These are phyloP conservation scores for Vanessa tameamea DNA, from an alignment of 1,140 invertebrate species.

Conservation along the genomic window DNA sequence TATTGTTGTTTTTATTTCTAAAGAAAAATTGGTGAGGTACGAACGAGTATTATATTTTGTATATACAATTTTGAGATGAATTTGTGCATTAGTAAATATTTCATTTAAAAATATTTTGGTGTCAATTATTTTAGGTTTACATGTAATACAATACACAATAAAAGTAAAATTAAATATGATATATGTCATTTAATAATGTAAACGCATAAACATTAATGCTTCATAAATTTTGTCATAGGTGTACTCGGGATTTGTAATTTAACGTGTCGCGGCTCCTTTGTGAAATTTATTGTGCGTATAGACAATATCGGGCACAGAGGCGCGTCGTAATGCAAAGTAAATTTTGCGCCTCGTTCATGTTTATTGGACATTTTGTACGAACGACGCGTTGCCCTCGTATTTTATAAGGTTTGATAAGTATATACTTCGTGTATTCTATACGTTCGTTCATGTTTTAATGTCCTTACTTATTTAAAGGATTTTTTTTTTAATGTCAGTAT, in stretches of 20 bases:
- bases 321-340: slow-evolving; percentile 28
- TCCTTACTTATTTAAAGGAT: not conserved
- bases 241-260: slow-evolving; percentile 17
- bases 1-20: no score
- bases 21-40: not conserved
- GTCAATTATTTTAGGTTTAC: no score
- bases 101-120: no score
- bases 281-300: slow-evolving; percentile 37
- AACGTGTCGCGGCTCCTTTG: slow-evolving; percentile 19
- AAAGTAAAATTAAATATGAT: no score
- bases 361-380: slow-evolving; percentile 30
- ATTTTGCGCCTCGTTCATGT: slow-evolving; percentile 28
- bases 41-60: not conserved
- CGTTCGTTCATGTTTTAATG: not conserved
- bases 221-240: slow-evolving; percentile 4
- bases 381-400: slow-evolving; percentile 10
- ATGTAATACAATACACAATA: no score
- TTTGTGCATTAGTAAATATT: no score
- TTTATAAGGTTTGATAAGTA: slow-evolving; percentile 18
- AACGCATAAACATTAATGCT: not conserved
- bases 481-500: not conserved
- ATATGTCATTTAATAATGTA: no score
- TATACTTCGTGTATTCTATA: not conserved
- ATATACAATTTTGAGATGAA: not conserved
- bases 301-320: slow-evolving; percentile 16